Conservation (phyloP, 2,797 vertebrate species). For the Chrysocyon brachyurus region DNA sequence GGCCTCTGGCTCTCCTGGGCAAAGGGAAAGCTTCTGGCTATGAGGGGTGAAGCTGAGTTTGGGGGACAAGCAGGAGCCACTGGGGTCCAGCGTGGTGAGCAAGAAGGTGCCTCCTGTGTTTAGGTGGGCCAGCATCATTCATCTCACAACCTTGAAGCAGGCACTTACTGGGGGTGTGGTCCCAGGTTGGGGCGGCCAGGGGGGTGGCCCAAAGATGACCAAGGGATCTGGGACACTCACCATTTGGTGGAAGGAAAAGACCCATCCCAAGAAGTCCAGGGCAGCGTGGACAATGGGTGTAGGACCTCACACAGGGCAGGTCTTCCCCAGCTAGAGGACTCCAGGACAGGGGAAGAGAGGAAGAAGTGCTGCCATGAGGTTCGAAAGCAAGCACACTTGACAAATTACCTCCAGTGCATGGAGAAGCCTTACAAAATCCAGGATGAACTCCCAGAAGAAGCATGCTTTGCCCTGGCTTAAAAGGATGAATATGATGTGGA, state of each 20-base stretch:
- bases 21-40: neutral
- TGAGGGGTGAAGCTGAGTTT: neutral
- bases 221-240: neutral
- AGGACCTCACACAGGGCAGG: neutral
- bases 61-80: neutral
- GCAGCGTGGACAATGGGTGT: neutral
- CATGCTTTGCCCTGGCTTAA: neutral
- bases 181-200: neutral
- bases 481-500: neutral
- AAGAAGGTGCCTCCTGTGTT: neutral
- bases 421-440: neutral
- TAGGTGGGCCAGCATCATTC: rapidly evolving
- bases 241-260: neutral
- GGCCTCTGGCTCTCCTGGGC: neutral
- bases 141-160: neutral
- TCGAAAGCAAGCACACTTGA: neutral
- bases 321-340: neutral
- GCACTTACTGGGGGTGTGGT: rapidly evolving
- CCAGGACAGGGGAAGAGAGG: rapidly evolving
- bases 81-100: neutral
- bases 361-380: neutral
- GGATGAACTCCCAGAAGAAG: conserved; percentile 5
- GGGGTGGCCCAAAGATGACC: neutral
- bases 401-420: neutral
- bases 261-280: neutral